Percentiles rank a stretch among this genome's conserved stretches.
Evolutionary conservation across 2,797 vertebrate genomes (phyloP).

Genomic region (Oryzias sinensis): DNA sequence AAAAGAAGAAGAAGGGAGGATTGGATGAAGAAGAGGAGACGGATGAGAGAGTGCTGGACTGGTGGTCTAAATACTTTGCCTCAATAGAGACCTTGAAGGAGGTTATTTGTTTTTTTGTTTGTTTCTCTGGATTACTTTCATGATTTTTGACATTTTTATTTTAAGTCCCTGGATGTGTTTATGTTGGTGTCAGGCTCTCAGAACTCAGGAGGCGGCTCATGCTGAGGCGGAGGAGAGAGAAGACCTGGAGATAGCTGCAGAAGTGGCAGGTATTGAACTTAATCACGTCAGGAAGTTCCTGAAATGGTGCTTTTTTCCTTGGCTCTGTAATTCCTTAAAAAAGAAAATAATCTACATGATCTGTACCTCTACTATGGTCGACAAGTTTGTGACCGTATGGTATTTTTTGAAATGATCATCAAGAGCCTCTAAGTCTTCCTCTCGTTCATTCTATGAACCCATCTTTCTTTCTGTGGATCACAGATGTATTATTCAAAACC

Average conservation of each 20-base stretch:
- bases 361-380: neutral
- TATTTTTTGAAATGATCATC: constrained; percentile 1
- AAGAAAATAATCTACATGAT: neutral
- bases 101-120: constrained; percentile 68
- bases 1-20: constrained; percentile 88
- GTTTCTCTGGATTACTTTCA: neutral
- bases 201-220: constrained; percentile 87
- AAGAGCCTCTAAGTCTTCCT: neutral
- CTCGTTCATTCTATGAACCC: constrained; percentile 11
- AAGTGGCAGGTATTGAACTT: constrained; percentile 68
- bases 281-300: neutral
- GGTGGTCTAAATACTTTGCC: constrained; percentile 99
- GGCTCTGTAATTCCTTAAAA: constrained; percentile 3
- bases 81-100: constrained; percentile 97
- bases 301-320: neutral
- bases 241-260: constrained; percentile 85
- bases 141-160: neutral
- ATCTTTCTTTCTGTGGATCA: constrained; percentile 15
- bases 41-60: constrained; percentile 93
- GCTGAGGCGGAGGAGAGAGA: constrained; percentile 91
- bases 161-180: constrained; percentile 5
- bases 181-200: constrained; percentile 76
- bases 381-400: neutral
- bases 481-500: constrained; percentile 18
- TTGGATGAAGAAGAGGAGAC: constrained; percentile 89